Conservation (phyloP, 2,797 vertebrate genomes). For the Orestias chungarensis region DNA sequence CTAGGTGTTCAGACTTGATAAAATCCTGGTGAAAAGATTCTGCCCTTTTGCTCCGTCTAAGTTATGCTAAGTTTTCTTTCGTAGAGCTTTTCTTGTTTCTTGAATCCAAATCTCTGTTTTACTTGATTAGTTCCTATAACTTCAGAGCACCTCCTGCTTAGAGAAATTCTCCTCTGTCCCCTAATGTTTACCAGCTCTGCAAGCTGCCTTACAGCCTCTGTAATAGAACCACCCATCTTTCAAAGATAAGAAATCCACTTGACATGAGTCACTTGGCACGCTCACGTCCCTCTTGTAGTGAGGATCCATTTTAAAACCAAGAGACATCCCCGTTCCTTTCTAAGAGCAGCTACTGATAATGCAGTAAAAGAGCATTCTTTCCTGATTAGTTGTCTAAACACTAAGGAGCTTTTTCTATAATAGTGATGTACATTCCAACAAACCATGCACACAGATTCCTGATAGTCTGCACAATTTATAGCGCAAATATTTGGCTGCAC, state of each 20-base stretch:
- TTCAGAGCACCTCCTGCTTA: not conserved
- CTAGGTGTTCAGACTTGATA: not conserved
- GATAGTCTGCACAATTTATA: not conserved
- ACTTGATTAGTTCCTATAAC: not conserved
- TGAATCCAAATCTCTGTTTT: not conserved
- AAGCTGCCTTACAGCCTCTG: conserved; percentile 27
- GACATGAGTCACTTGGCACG: conserved; percentile 72
- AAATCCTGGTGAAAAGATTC: not conserved
- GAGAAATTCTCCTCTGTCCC: conserved; percentile 6
- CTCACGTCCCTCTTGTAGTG: conserved; percentile 65
- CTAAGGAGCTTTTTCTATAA: conserved; percentile 68
- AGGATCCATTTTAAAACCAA: conserved; percentile 75
- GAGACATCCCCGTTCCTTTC: conserved; percentile 65
- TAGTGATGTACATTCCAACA: conserved; percentile 54
- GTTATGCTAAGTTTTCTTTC: not conserved
- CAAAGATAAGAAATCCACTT: conserved; percentile 81
- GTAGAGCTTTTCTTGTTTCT: not conserved
- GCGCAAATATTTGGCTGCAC: not conserved
- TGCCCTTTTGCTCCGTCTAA: not conserved
- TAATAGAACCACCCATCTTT: conserved; percentile 65
- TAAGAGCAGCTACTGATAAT: conserved; percentile 74
- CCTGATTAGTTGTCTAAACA: conserved; percentile 58
- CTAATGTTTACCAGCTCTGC: conserved; percentile 8
- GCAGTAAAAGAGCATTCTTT: conserved; percentile 71
- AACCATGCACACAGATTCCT: conserved; percentile 13